Evolutionary conservation across 1,140 invertebrate species (phyloP).

Genomic region (Prorops nasuta): DNA sequence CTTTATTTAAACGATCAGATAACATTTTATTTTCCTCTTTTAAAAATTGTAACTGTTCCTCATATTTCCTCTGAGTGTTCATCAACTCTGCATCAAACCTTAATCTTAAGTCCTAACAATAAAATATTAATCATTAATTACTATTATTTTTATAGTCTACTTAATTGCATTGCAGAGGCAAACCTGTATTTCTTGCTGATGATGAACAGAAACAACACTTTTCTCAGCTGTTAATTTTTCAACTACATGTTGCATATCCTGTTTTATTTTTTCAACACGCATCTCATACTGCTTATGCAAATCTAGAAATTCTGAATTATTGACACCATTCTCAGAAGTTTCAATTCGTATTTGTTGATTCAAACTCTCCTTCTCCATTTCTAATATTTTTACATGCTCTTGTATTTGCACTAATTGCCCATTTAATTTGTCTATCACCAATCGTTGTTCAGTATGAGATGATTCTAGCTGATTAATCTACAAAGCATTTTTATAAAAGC

Average conservation of each 20-base stretch:
- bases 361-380: conserved; percentile 36
- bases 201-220: conserved; percentile 26
- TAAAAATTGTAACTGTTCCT: conserved; percentile 32
- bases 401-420: conserved; percentile 27
- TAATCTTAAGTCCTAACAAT: conserved; percentile 28
- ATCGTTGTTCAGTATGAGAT: conserved; percentile 24
- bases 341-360: conserved; percentile 35
- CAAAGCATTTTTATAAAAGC: conserved; percentile 4
- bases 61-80: conserved; percentile 33
- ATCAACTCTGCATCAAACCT: conserved; percentile 34
- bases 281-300: conserved; percentile 40
- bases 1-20: conserved; percentile 33
- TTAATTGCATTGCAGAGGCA: too few relatives aligned
- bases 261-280: conserved; percentile 42
- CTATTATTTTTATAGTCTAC: conserved; percentile 10
- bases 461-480: conserved; percentile 32
- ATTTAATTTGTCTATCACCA: conserved; percentile 28
- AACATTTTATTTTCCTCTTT: conserved; percentile 38
- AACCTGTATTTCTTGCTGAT: conserved; percentile 30
- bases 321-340: conserved; percentile 27
- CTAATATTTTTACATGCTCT: conserved; percentile 31
- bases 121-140: conserved; percentile 20
- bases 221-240: conserved; percentile 40
- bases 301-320: conserved; percentile 29
- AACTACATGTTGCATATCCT: conserved; percentile 40